Evolutionary conservation across 64 coral and sea anemone species (phyloP).

Genomic region (Hydrozoanthus tunicans): DNA sequence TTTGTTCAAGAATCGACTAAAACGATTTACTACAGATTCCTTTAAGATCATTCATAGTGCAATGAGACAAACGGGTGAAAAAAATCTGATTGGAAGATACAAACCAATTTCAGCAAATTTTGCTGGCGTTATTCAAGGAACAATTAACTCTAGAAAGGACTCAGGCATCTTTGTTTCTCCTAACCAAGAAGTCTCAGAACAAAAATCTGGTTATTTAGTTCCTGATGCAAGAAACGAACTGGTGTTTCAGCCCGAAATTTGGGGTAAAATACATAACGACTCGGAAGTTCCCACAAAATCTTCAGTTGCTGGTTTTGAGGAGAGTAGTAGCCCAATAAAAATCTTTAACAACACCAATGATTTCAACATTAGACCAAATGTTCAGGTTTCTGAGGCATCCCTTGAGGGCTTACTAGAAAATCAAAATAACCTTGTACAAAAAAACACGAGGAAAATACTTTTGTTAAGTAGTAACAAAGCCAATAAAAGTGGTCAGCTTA

Average conservation of each 20-base stretch:
- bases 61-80: not conserved
- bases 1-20: not conserved
- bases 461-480: not conserved
- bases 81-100: not conserved
- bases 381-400: not conserved
- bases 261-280: conserved; percentile 13
- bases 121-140: not conserved
- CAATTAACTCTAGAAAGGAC: not conserved
- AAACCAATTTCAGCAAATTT: not conserved
- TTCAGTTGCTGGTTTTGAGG: not conserved
- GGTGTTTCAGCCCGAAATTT: conserved; percentile 7
- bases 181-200: not conserved
- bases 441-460: not conserved
- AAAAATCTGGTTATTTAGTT: not conserved
- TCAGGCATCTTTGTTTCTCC: not conserved
- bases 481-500: not conserved
- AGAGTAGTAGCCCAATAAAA: not conserved
- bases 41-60: not conserved
- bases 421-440: not conserved
- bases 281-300: not conserved
- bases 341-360: not conserved
- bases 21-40: not conserved
- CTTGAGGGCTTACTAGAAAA: not conserved
- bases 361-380: not conserved
- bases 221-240: not conserved